phyloP scores from a whole-genome alignment of 1,140 invertebrate species.

The Drosophila willistoni region DNA sequence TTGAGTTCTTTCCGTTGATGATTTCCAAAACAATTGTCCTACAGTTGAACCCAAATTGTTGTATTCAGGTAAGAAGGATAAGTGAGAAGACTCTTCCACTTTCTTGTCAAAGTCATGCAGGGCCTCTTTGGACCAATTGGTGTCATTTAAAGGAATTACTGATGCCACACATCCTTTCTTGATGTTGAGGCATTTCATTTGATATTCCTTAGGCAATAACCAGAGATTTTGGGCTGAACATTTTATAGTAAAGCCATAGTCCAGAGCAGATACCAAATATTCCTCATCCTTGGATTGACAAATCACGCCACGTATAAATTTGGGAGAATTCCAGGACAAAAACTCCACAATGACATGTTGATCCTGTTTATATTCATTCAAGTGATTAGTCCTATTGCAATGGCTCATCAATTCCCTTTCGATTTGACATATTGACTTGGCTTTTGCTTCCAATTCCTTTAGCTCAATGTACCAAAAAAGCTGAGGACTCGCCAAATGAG shows the following conservation, averaged over 20 bases:
- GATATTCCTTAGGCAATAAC: constrained; percentile 21
- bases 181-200: constrained; percentile 12
- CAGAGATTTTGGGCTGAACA: constrained; percentile 36
- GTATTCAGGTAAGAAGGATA: not conserved
- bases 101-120: constrained; percentile 3
- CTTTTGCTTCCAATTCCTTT: constrained; percentile 13
- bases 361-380: constrained; percentile 5
- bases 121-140: constrained; percentile 20
- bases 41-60: not conserved
- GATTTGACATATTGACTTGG: too few relatives aligned
- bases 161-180: constrained; percentile 11
- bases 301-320: constrained; percentile 44
- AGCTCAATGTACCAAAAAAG: constrained; percentile 38
- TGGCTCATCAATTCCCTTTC: too few relatives aligned
- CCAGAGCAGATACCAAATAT: not conserved
- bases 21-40: constrained; percentile 30
- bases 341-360: constrained; percentile 49
- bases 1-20: not conserved
- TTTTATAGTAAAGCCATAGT: constrained; percentile 51
- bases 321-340: not conserved
- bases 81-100: not conserved
- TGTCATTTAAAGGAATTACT: constrained; percentile 13
- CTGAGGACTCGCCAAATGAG: constrained; percentile 45
- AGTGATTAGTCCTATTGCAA: too few relatives aligned
- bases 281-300: not conserved